phyloP scores from a whole-genome alignment of 2,113 vertebrate genomes.

The Thermophis baileyi region DNA sequence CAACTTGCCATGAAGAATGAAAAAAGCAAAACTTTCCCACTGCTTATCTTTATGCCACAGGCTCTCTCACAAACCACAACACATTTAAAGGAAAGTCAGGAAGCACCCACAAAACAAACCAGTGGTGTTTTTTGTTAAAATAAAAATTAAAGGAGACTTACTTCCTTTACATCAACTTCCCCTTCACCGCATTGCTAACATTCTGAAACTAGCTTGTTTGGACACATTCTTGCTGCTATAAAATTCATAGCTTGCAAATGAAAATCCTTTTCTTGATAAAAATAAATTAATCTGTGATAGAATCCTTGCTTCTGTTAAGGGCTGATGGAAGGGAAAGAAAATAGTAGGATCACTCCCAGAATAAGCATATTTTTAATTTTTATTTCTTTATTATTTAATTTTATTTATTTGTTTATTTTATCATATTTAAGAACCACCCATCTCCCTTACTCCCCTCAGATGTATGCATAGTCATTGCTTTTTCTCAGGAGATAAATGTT shows the following conservation, averaged over 20 bases:
- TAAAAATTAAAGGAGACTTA: not conserved
- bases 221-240: not conserved
- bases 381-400: not conserved
- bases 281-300: not conserved
- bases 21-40: slow-evolving; percentile 8
- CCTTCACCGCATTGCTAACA: not conserved
- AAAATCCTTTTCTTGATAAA: not conserved
- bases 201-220: not conserved
- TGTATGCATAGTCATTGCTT: not conserved
- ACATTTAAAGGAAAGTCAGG: not conserved
- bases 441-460: not conserved
- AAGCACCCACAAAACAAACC: not conserved
- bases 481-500: not conserved
- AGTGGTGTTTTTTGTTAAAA: not conserved
- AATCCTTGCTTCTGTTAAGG: not conserved
- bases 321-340: not conserved
- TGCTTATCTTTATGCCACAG: slow-evolving; percentile 1
- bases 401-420: not conserved
- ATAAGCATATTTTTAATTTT: not conserved
- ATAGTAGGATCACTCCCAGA: not conserved
- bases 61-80: slow-evolving; percentile 5
- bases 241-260: not conserved
- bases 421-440: not conserved
- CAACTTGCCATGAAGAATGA: not conserved
- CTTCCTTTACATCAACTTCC: not conserved